Base-by-base conservation (phyloP, 2,113 vertebrate genomes). In the Calonectris borealis region DNA sequence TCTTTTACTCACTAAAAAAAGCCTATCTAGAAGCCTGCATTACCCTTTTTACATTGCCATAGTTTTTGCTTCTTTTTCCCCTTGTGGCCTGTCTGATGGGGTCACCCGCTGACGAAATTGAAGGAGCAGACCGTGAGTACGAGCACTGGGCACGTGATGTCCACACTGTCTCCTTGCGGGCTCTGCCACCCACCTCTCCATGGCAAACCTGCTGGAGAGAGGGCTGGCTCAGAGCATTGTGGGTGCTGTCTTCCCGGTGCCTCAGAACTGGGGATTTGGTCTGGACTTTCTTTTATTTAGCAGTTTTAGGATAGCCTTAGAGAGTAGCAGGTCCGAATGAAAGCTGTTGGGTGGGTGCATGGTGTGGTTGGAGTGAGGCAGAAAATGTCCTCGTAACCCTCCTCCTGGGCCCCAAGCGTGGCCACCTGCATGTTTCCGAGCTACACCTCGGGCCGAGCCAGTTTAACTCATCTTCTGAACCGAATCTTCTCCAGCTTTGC, bases 401-500 rank as follows among this genome's bases (percentile, higher is more conserved):
- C 16, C 25, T 69, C 26, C 44, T 65, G 62, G 32, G 25, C 25
- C 48, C 26, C 20, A 57, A 1, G 7, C 0, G 1, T 0, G 2
- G 49, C 69, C 54, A 46, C n/a, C 32, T 77, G 69, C 73, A 16
- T 0, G 1, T 69, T 69, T 82, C 34, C 0, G 3, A 75, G 70
- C 36, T 16, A 61, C 16, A 34, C 3, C 16, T 81, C 32, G 73
- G 54, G 24, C 51, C 27, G 3, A 75, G 51, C 4, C 46, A 62
- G 14, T 24, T 32, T 49, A 71, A 52, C 4, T 73, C 31, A 46
- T 46, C 54, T 72, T 48, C 42, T 57, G 34, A 90, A 49, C 14
- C 2, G 7, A 71, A 54, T 36, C 24, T 66, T 61, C 44, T 91
- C 38, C 49, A 73, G 31, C 42, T 85, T 52, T 79, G 65, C 78